phyloP scores from a whole-genome alignment of 1,140 invertebrate species.

The Radopholus similis region DNA sequence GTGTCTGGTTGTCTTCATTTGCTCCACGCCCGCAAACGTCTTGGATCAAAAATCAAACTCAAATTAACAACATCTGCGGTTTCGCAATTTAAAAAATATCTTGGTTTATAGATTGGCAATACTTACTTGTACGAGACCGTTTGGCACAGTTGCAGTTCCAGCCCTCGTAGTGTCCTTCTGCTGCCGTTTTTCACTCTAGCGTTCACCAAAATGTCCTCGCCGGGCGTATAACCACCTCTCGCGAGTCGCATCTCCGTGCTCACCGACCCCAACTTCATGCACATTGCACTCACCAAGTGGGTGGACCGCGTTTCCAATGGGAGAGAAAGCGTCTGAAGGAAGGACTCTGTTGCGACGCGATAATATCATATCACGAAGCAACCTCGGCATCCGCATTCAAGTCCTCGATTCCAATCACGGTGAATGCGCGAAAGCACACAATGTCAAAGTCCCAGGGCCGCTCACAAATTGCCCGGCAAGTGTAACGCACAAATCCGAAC shows the following conservation, averaged over 20 bases:
- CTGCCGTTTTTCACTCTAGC: constrained; percentile 42
- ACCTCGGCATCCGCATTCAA: constrained; percentile 54
- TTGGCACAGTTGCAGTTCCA: constrained; percentile 39
- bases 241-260: constrained; percentile 40
- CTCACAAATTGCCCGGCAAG: constrained; percentile 56
- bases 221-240: constrained; percentile 55
- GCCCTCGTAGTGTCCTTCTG: constrained; percentile 23
- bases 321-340: constrained; percentile 12
- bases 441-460: constrained; percentile 61
- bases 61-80: not conserved
- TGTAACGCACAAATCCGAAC: constrained; percentile 56
- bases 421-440: constrained; percentile 47
- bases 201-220: constrained; percentile 45
- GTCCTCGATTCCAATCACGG: constrained; percentile 58
- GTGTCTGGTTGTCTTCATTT: constrained; percentile 36
- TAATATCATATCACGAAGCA: not conserved
- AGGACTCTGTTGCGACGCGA: not conserved
- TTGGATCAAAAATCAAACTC: constrained; percentile 40
- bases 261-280: constrained; percentile 44
- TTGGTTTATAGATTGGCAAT: not conserved
- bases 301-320: constrained; percentile 14
- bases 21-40: constrained; percentile 56
- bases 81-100: not conserved
- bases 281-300: constrained; percentile 28
- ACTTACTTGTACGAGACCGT: constrained; percentile 54